Base-by-base conservation (phyloP, 2,113 vertebrate genomes). In the Clarias batrachus region DNA sequence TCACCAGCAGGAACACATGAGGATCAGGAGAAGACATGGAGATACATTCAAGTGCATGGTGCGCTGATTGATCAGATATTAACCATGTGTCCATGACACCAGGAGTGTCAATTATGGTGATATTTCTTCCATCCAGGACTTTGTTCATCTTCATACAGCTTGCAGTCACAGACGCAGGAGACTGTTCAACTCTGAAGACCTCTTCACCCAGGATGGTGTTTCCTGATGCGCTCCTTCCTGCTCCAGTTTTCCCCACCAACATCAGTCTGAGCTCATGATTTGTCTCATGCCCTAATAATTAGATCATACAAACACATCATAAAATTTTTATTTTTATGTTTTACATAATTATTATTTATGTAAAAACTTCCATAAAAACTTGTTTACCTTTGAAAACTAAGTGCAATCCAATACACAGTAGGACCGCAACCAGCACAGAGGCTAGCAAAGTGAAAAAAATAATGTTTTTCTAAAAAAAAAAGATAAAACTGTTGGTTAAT, bases 221-320 rank as follows among this genome's bases (percentile, higher is more conserved):
- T 89, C 94, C 94, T 84, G 93, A 82, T 4, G 94, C 93, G 62
- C 94, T 95, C 89, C 94, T 94, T 17, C 94, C 94, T 41, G 91
- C 93, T 65, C 94, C 94, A 12, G 94, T 94, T 87, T 93, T 94
- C 0, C 94, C 94, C 84, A 94, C 91, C 60, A 95, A 88, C 83
- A 95, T 93, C 1, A 95, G 92, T 86, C 93, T 89, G 59, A 94
- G 54, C 4, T 92, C 92, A 74, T 7, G 66, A 7, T 81, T 25
- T 0, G 83, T 7, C 60, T 79, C n/a, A 14, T 78, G 59, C 10
- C 17, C 84, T 85, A 57, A 56, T 82, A 41, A 73, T 27, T 5
- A 33, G 1, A 63, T 30, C 30, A 17, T 52, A 30, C 13, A 62
- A 71, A 4, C 10, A 63, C 2, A 68, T n/a, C 5, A 7, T 71